phyloP scores from a whole-genome alignment of 2,797 vertebrate species.

The Poeciliopsis turneri region DNA sequence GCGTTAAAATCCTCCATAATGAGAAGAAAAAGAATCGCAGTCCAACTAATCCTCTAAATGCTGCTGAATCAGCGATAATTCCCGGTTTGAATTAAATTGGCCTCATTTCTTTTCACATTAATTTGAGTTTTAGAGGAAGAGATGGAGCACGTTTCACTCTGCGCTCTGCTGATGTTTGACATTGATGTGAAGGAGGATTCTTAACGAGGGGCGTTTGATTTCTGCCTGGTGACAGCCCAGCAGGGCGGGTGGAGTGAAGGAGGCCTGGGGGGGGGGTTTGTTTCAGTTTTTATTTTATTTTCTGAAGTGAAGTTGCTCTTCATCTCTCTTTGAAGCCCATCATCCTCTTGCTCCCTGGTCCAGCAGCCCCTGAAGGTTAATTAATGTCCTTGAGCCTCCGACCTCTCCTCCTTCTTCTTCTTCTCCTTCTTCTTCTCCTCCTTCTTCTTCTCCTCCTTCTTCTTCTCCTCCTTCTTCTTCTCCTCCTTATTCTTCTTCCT shows the following conservation, averaged over 20 bases:
- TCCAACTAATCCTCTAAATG: neutral
- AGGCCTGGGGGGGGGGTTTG: neutral
- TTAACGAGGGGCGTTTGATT: slow-evolving; percentile 61
- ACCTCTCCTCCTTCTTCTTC: neutral
- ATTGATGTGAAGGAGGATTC: slow-evolving; percentile 56
- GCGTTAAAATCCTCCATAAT: neutral
- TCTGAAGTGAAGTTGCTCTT: slow-evolving; percentile 21
- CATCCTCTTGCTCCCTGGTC: neutral
- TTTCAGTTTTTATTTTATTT: neutral
- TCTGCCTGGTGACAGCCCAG: slow-evolving; percentile 51
- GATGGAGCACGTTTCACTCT: neutral
- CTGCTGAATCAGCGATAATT: neutral
- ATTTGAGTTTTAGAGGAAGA: neutral
- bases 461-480: neutral
- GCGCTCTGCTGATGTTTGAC: slow-evolving; percentile 16
- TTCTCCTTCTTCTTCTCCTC: neutral
- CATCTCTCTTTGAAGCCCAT: slow-evolving; percentile 9
- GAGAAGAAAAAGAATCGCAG: neutral
- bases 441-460: neutral
- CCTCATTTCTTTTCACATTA: neutral
- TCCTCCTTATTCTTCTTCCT: neutral
- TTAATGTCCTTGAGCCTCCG: slow-evolving; percentile 13
- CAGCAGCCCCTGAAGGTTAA: slow-evolving; percentile 25
- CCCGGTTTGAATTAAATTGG: neutral
- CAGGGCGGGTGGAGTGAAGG: slow-evolving; percentile 20